These are phyloP conservation scores for Philopedon plagiatum DNA, from an alignment of 2,888 invertebrate species.

Conservation along the genomic window DNA sequence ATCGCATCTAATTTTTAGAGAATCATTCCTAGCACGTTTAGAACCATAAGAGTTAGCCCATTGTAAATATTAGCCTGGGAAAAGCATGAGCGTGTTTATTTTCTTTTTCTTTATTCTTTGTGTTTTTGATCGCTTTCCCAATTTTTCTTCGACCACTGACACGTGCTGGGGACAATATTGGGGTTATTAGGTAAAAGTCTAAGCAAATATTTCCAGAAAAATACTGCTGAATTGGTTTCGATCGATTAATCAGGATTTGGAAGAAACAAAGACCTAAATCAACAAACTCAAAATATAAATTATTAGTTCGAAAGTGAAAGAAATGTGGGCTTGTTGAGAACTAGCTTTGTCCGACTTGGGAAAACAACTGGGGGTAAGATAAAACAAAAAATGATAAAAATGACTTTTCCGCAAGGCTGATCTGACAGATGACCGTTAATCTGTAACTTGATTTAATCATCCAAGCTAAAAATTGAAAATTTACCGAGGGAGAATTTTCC, in stretches of 20 bases:
- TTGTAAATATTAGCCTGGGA: slow-evolving; percentile 64
- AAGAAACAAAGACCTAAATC: slow-evolving; percentile 4
- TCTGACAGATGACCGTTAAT: slow-evolving; percentile 39
- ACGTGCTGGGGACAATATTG: slow-evolving; percentile 43
- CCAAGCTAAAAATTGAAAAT: slow-evolving; percentile 49
- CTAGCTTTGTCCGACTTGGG: not conserved
- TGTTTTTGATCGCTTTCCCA: slow-evolving; percentile 38
- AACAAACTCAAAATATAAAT: slow-evolving; percentile 11
- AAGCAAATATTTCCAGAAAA: slow-evolving; percentile 38
- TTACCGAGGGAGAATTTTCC: slow-evolving; percentile 41
- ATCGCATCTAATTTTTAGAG: slow-evolving; percentile 7
- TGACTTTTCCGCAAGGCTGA: slow-evolving; percentile 16
- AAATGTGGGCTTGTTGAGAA: not conserved
- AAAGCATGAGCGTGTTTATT: slow-evolving; percentile 24
- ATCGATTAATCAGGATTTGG: slow-evolving; percentile 18
- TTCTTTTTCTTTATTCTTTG: slow-evolving; percentile 40
- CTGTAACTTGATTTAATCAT: slow-evolving; percentile 43
- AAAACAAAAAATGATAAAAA: not conserved
- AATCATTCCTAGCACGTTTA: slow-evolving; percentile 62
- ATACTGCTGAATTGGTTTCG: slow-evolving; percentile 26
- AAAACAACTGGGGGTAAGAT: not conserved
- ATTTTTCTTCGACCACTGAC: slow-evolving; percentile 44
- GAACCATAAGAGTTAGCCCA: slow-evolving; percentile 62
- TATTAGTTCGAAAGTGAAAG: not conserved
- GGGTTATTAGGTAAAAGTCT: slow-evolving; percentile 51